Evolutionary conservation across 2,888 invertebrate genomes (phyloP), one percentile per base, ranked within the genome.

Genomic region (Metalampra italica): DNA sequence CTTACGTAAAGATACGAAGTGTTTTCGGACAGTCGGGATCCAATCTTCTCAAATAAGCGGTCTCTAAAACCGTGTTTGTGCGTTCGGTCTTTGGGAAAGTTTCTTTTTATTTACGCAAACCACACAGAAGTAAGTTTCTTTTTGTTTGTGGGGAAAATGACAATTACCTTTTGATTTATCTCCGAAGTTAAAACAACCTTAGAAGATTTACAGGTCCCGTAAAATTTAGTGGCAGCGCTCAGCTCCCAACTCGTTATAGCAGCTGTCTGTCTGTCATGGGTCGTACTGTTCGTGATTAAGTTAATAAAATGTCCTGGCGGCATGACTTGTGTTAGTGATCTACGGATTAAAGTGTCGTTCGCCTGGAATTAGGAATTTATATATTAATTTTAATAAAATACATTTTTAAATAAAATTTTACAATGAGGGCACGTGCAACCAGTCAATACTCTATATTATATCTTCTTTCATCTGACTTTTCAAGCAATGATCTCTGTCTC

Each of bases 161-260:
- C 62, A 64, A 68, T 69, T 68, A 64, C 59, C 59, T 62, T 56
- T 59, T 70, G 66, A 72, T 73, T 72, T 71, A 70, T 69, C 57
- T 62, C 45, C 55, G 55, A 71, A 68, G 64, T 68, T 66, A 59
- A 65, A 67, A 64, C 55, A 59, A 46, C 51, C 57, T 53, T 51
- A 52, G 52, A 55, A 58, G 62, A 52, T 66, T 64, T 63, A 60
- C 53, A 54, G 58, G 53, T 52, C 55, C 59, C 57, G 47, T 60
- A 53, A 61, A 11, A 64, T 29, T 43, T 43, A 13, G 13, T 11
- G 34, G 39, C 14, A 39, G 36, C 32, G 2, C 32, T 32, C 32
- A 11, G 32, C 32, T 8, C 32, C 32, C 32, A 32, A 32, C 11
- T 32, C 32, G 9, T 32, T 32, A 37, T n/a, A 37, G n/a, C 37